phyloP scores from a whole-genome alignment of 2,113 vertebrate species.

The Fulmarus glacialis region DNA sequence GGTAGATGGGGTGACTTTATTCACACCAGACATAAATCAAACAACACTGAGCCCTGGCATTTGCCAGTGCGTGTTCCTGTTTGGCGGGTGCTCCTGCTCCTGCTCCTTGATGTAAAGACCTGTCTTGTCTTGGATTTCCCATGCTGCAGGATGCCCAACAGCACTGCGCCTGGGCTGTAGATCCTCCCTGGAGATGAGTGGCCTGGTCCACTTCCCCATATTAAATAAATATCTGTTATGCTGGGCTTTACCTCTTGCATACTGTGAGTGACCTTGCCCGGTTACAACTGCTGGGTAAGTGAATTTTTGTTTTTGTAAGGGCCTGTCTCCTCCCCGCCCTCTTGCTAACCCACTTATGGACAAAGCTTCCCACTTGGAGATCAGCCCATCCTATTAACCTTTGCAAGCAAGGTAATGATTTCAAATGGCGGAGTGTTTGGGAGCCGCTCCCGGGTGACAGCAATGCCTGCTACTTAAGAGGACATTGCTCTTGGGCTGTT shows the following conservation, averaged over 20 bases:
- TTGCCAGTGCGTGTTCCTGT: neutral
- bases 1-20: neutral
- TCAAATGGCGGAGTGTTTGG: neutral
- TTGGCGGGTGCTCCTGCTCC: neutral
- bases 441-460: neutral
- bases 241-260: neutral
- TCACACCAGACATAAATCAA: neutral
- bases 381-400: slow-evolving; percentile 10
- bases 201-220: neutral
- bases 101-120: neutral
- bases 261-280: neutral
- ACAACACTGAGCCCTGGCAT: neutral
- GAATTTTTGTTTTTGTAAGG: slow-evolving; percentile 1
- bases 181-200: neutral
- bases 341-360: slow-evolving; percentile 43
- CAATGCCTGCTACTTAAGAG: neutral
- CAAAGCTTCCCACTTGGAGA: slow-evolving; percentile 48
- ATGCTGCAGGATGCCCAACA: neutral
- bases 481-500: neutral
- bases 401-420: neutral
- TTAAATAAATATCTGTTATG: neutral
- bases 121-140: neutral
- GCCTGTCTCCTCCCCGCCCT: slow-evolving; percentile 4
- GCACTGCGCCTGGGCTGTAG: neutral
- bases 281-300: slow-evolving; percentile 10